Conservation (phyloP, 2,113 vertebrate species). For the Indicator maculatus region DNA sequence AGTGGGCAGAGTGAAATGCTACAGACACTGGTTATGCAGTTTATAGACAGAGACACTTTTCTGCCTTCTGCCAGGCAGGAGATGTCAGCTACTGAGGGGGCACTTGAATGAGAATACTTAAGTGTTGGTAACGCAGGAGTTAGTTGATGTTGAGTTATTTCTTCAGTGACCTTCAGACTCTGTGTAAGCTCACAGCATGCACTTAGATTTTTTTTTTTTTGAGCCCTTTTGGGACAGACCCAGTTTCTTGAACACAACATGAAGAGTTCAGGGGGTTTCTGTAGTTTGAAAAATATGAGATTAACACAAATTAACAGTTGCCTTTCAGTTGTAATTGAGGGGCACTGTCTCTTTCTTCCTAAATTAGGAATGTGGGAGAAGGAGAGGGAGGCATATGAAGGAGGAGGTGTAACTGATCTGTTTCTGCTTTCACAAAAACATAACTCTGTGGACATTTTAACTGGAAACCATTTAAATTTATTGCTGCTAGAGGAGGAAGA, state of each 20-base stretch:
- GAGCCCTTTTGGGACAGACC: background rate
- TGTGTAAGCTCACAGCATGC: background rate
- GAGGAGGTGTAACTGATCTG: background rate
- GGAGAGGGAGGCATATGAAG: background rate
- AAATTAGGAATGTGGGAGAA: background rate
- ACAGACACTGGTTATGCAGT: background rate
- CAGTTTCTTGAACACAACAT: background rate
- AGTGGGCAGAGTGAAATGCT: background rate
- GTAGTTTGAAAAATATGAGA: background rate
- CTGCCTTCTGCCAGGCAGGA: background rate
- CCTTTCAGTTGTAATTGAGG: background rate
- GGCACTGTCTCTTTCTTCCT: background rate
- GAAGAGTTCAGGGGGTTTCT: background rate
- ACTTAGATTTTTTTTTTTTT: background rate
- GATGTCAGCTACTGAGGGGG: too few species aligned
- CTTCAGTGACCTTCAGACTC: background rate
- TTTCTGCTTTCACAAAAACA: background rate
- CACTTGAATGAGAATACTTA: background rate
- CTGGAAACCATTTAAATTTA: background rate
- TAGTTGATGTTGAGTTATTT: background rate
- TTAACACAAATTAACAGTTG: background rate
- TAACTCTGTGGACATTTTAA: background rate
- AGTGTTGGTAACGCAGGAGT: background rate
- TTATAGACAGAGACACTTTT: background rate
- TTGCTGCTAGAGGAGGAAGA: background rate